Base-by-base conservation (phyloP, 2,888 invertebrate species). In the Hartigia nigra region DNA sequence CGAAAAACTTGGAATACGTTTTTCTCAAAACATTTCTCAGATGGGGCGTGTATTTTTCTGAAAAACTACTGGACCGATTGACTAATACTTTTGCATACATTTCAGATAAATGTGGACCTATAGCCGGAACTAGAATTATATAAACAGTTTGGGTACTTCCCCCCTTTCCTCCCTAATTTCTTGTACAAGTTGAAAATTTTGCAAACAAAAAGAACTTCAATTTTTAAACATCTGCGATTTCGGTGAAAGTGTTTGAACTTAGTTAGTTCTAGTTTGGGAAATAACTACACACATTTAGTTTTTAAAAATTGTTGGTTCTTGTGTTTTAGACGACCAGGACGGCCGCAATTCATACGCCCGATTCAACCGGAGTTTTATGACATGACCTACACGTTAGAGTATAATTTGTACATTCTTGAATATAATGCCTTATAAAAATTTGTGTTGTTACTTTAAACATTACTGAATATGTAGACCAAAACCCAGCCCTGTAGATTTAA, bases 21-120 rank as follows among this genome's bases (percentile, higher is more conserved):
- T 32, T 39, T 23, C n/a, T 14, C 35, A 4, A 78, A 32, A 70
- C 31, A 34, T 31, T 55, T 23, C 32, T 78, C 74, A 31, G 78
- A 74, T 36, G 70, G 69, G 74, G 80, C 76, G 14, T 23, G 34
- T 12, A 34, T 75, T 4, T 39, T 72, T 37, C 35, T 79, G 69
- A 37, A 34, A 31, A 74, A 70, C 12, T 70, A 70, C 70, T 70
- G 12, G 11, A 11, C n/a, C n/a, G 72, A 74, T 70, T 32, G 12
- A 72, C 23, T 74, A 36, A 12, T n/a, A 12, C 12, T 79, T 35
- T 76, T 35, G 31, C 14, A 14, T 5, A 69, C 23, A 31, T 75
- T 12, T 36, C 34, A 34, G 4, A 4, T 34, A 4, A 34, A 34
- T 34, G 4, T 34, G 34, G n/a, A 34, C 34, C 34, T 34, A 34